Evolutionary conservation across 2,888 invertebrate species (phyloP).

Genomic region (Drosophila pseudotalamancana): DNA sequence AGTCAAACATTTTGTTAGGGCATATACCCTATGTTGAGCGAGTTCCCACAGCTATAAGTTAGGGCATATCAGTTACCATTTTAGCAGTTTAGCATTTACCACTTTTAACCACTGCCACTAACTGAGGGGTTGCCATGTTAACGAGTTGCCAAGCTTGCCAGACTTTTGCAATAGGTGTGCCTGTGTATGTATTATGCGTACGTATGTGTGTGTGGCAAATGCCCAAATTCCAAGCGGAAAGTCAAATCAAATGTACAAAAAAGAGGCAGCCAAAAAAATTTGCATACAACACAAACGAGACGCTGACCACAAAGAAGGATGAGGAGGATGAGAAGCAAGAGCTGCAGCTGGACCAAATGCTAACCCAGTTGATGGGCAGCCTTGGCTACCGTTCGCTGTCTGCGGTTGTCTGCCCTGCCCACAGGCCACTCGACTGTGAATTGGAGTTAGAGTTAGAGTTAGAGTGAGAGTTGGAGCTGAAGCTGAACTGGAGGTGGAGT

Average conservation of each 20-base stretch:
- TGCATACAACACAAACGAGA: slow-evolving; percentile 78
- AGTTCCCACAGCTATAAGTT: slow-evolving; percentile 30
- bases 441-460: slow-evolving; percentile 5
- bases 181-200: slow-evolving; percentile 15
- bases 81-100: slow-evolving; percentile 54
- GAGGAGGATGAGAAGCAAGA: background rate
- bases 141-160: slow-evolving; percentile 45
- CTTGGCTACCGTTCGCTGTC: slow-evolving; percentile 66
- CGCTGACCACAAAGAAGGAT: slow-evolving; percentile 40
- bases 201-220: slow-evolving; percentile 30
- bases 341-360: slow-evolving; percentile 32
- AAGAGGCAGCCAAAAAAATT: slow-evolving; percentile 68
- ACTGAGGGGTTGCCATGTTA: slow-evolving; percentile 54
- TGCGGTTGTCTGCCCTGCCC: slow-evolving; percentile 58
- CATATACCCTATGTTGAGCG: slow-evolving; percentile 28
- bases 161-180: slow-evolving; percentile 21
- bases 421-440: slow-evolving; percentile 43
- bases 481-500: too few species aligned
- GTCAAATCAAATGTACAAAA: slow-evolving; percentile 62
- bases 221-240: slow-evolving; percentile 60
- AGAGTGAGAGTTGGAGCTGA: slow-evolving; percentile 24
- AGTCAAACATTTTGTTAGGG: background rate
- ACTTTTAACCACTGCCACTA: slow-evolving; percentile 47
- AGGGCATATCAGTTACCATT: slow-evolving; percentile 59
- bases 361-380: slow-evolving; percentile 66